Evolutionary conservation across 2,797 vertebrate species (phyloP).

Genomic region (Helicolenus hilgendorfi): DNA sequence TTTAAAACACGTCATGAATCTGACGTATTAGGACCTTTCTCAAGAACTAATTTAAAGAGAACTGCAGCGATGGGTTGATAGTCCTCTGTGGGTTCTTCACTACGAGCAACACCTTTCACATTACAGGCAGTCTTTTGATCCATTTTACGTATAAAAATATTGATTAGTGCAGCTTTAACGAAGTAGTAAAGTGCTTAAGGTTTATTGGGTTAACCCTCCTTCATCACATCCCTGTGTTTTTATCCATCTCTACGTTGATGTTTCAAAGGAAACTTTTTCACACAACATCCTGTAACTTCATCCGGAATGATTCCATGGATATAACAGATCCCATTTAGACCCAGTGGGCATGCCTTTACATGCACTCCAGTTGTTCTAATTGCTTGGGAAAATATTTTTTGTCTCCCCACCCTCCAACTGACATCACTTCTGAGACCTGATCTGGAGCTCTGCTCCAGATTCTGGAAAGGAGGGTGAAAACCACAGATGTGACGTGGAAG

Average conservation of each 20-base stretch:
- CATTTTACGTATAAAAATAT: background rate
- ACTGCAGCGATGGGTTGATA: too few species aligned
- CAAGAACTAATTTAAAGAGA: too few species aligned
- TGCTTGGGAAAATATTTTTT: slow-evolving; percentile 71
- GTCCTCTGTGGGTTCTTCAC: background rate
- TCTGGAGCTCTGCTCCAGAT: slow-evolving; percentile 39
- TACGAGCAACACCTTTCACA: background rate
- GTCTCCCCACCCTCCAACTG: slow-evolving; percentile 65
- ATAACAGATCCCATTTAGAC: slow-evolving; percentile 34
- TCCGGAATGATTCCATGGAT: slow-evolving; percentile 28
- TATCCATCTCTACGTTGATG: background rate
- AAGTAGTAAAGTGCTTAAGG: background rate
- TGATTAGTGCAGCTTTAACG: background rate
- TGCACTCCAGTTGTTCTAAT: slow-evolving; percentile 51
- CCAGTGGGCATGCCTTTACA: slow-evolving; percentile 44
- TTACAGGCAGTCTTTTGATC: background rate
- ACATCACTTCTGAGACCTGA: slow-evolving; percentile 71
- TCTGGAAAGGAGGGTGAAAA: slow-evolving; percentile 55
- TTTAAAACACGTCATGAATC: background rate
- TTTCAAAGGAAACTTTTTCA: slow-evolving; percentile 14
- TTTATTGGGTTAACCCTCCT: too few species aligned
- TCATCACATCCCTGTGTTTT: background rate
- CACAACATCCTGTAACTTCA: slow-evolving; percentile 37
- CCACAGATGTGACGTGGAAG: slow-evolving; percentile 57
- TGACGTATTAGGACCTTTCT: background rate